Evolutionary conservation across 2,113 vertebrate species (phyloP).

Genomic region (Rhinolophus sinicus): DNA sequence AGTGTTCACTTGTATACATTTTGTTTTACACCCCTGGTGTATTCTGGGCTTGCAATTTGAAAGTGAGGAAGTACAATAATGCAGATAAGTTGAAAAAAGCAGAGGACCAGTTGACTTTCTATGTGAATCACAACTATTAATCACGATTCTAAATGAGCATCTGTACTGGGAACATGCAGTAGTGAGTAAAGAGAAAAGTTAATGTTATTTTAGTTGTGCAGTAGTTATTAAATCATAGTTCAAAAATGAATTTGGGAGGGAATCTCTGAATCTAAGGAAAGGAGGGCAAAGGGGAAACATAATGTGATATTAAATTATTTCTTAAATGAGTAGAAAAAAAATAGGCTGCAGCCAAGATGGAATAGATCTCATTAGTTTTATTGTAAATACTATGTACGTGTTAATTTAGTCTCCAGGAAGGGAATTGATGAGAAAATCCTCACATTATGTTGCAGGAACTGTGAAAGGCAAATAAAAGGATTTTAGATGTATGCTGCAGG

Average conservation of each 20-base stretch:
- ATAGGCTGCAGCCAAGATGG: not conserved
- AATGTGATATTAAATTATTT: constrained; percentile 20
- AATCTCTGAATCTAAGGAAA: not conserved
- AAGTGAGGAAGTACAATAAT: not conserved
- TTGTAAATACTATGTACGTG: not conserved
- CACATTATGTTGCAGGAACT: not conserved
- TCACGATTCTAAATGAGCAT: constrained; percentile 29
- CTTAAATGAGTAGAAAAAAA: constrained; percentile 39
- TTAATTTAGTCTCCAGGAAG: not conserved
- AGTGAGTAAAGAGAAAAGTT: constrained; percentile 26
- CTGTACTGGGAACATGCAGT: not conserved
- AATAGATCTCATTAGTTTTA: constrained; percentile 42
- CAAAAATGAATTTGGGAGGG: constrained; percentile 13
- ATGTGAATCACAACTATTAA: constrained; percentile 7
- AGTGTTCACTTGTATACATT: too few species aligned
- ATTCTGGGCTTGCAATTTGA: not conserved
- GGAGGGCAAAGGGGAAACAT: not conserved
- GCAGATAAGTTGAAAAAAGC: not conserved
- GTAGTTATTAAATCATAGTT: constrained; percentile 36
- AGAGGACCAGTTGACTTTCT: not conserved
- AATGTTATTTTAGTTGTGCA: not conserved
- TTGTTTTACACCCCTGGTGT: too few species aligned
- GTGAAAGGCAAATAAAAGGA: not conserved
- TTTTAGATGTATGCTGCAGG: not conserved
- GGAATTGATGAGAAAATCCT: not conserved